Conservation (phyloP, 92 coral and sea anemone genomes). For the Zoanthus solanderi region DNA sequence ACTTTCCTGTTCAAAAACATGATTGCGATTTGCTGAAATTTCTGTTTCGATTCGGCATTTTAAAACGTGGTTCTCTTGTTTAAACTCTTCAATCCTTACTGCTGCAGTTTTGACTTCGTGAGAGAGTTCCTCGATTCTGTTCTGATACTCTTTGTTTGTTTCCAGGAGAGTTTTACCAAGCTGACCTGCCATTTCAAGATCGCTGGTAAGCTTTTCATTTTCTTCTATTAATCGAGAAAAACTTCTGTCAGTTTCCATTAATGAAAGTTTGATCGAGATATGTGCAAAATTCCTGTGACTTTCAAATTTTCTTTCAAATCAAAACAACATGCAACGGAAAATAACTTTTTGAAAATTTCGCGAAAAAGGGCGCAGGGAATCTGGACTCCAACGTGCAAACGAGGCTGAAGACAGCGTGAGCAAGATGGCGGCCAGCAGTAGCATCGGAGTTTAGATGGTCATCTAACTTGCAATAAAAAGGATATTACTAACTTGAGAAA, state of each 20-base stretch:
- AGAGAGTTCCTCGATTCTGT: slow-evolving; percentile 79
- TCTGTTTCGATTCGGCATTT: slow-evolving; percentile 76
- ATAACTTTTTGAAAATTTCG: slow-evolving; percentile 15
- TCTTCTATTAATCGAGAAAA: slow-evolving; percentile 65
- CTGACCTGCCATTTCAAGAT: slow-evolving; percentile 85
- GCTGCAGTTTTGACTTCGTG: slow-evolving; percentile 60
- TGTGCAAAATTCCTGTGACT: not conserved
- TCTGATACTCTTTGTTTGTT: slow-evolving; percentile 84
- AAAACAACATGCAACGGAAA: slow-evolving; percentile 6
- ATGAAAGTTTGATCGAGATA: not conserved
- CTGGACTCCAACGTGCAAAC: slow-evolving; percentile 20
- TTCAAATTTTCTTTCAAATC: not conserved
- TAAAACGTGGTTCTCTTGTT: slow-evolving; percentile 86
- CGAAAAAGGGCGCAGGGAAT: slow-evolving; percentile 3
- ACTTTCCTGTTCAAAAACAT: slow-evolving; percentile 79
- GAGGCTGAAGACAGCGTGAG: slow-evolving; percentile 23
- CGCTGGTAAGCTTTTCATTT: slow-evolving; percentile 55
- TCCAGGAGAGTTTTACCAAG: slow-evolving; percentile 86
- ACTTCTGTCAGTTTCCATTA: slow-evolving; percentile 65
- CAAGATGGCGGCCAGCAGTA: slow-evolving; percentile 45
- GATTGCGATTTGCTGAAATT: slow-evolving; percentile 62
- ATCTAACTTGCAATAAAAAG: not conserved
- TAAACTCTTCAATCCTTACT: slow-evolving; percentile 82
- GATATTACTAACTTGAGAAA: not conserved
- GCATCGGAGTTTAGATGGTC: not conserved